Conservation (phyloP, 2,113 vertebrate species). For the Ginglymostoma cirratum region DNA sequence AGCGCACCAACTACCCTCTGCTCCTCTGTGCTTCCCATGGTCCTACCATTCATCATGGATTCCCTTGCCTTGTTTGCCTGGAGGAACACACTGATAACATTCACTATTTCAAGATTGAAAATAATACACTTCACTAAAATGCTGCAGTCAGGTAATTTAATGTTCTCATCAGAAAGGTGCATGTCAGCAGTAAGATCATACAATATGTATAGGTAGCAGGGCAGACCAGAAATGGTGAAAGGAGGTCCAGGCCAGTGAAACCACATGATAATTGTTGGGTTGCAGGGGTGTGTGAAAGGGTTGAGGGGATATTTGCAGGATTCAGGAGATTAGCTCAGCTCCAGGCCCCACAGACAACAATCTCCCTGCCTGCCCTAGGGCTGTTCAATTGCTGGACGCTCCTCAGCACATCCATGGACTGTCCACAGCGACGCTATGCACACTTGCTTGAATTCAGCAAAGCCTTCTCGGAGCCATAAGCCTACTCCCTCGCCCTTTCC, state of each 20-base stretch:
- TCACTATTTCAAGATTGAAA: not conserved
- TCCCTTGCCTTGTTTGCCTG: no score
- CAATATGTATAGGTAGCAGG: not conserved
- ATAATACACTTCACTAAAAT: not conserved
- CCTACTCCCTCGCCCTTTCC: not conserved
- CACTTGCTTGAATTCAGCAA: not conserved
- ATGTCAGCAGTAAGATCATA: not conserved
- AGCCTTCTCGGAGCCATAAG: not conserved
- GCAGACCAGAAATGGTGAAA: not conserved
- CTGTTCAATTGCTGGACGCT: not conserved
- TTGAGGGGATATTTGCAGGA: not conserved
- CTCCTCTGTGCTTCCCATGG: no score
- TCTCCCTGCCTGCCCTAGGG: not conserved
- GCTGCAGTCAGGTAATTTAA: not conserved
- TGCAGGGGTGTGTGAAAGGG: no score
- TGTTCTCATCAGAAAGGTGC: not conserved
- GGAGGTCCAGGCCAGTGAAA: not conserved
- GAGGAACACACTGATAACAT: not conserved
- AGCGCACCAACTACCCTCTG: no score
- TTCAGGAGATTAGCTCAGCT: not conserved
- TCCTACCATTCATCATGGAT: no score
- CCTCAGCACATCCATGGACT: not conserved
- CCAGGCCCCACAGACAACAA: not conserved
- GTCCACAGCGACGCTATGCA: not conserved
- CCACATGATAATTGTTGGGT: not conserved